phyloP scores from a whole-genome alignment of 2,113 vertebrate genomes.

The Thomomys bottae region DNA sequence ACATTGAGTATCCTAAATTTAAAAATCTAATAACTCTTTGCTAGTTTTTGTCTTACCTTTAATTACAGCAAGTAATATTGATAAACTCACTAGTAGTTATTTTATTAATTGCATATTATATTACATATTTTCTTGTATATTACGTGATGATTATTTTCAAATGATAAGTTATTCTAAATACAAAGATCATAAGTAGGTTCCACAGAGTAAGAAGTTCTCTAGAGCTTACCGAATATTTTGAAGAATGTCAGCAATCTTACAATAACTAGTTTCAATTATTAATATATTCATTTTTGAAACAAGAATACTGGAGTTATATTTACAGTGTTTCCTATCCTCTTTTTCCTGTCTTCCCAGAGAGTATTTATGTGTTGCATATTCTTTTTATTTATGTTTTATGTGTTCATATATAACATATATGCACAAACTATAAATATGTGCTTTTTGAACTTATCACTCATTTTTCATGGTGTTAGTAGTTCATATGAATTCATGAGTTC shows the following conservation, averaged over 20 bases:
- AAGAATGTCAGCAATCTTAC: slow-evolving; percentile 17
- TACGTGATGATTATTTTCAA: slow-evolving; percentile 31
- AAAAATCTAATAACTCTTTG: slow-evolving; percentile 7
- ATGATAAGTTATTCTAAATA: slow-evolving; percentile 23
- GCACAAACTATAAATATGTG: not conserved
- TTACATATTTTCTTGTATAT: not conserved
- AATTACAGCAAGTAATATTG: not conserved
- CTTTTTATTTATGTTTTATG: slow-evolving; percentile 25
- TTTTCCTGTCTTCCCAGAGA: not conserved
- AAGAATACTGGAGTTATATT: not conserved
- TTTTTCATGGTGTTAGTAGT: not conserved
- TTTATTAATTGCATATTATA: not conserved
- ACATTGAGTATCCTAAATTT: not conserved
- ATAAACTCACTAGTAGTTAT: slow-evolving; percentile 26
- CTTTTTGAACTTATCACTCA: not conserved
- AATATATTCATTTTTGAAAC: slow-evolving; percentile 6
- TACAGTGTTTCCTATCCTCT: not conserved
- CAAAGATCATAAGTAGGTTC: not conserved
- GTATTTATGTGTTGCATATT: not conserved
- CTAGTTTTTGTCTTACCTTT: slow-evolving; percentile 28
- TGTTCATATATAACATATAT: not conserved
- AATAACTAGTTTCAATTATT: slow-evolving; percentile 26
- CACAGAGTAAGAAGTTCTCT: not conserved
- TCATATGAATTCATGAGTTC: slow-evolving; percentile 12
- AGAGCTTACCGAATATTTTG: not conserved